A percentile compares a stretch with the other conserved stretches of the same genome.
Evolutionary conservation across 2,797 vertebrate species (phyloP).

Genomic region (Aselliscus stoliczkanus): DNA sequence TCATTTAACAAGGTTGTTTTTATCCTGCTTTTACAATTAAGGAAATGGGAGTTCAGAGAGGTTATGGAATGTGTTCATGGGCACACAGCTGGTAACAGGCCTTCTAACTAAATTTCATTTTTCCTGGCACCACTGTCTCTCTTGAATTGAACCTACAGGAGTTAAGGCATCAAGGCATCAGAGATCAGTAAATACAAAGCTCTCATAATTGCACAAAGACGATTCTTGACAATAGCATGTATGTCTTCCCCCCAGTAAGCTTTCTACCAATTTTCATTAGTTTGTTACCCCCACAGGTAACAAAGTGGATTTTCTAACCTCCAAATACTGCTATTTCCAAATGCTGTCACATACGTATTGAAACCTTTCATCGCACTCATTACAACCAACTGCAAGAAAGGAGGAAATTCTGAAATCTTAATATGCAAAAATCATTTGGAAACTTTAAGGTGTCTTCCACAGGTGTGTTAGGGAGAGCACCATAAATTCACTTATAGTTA

Average conservation of each 20-base stretch:
- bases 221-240: not conserved
- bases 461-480: not conserved
- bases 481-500: conserved; percentile 8
- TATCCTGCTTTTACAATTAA: not conserved
- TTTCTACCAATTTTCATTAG: not conserved
- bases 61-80: not conserved
- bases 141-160: not conserved
- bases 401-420: conserved; percentile 1
- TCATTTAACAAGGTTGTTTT: not conserved
- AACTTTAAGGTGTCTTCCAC: not conserved
- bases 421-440: not conserved
- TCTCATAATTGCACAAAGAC: not conserved
- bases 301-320: not conserved
- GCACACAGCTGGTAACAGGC: not conserved
- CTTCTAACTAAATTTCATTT: conserved; percentile 9
- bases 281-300: not conserved
- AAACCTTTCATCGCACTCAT: not conserved
- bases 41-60: not conserved
- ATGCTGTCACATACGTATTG: not conserved
- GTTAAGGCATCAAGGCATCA: not conserved
- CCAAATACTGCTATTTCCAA: not conserved
- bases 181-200: conserved; percentile 11
- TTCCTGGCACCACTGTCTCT: not conserved
- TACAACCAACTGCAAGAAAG: not conserved
- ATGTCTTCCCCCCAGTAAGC: not conserved